phyloP scores from a whole-genome alignment of 2,888 invertebrate genomes.

The Cosmorhoe ocellata region DNA sequence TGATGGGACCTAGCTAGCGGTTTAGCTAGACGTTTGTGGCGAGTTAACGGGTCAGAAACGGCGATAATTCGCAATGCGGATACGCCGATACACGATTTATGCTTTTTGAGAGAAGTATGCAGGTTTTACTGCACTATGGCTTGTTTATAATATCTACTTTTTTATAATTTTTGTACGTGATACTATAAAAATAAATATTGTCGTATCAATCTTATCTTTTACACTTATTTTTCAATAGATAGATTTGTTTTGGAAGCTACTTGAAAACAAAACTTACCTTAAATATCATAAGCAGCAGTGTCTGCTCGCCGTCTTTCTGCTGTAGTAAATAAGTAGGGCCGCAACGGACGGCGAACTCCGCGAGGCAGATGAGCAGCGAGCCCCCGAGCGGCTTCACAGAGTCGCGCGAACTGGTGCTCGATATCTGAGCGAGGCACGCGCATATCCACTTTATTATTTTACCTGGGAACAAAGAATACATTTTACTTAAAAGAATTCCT shows the following conservation, averaged over 20 bases:
- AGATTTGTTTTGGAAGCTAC: not conserved
- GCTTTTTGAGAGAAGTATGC: conserved; percentile 41
- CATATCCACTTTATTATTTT: conserved; percentile 82
- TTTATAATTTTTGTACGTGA: conserved; percentile 32
- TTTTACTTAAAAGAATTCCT: no score
- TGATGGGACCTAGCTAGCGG: no score
- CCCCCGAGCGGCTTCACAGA: conserved; percentile 86
- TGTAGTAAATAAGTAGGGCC: conserved; percentile 85
- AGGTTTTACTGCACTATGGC: conserved; percentile 58
- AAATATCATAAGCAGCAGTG: conserved; percentile 86
- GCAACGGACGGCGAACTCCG: conserved; percentile 96
- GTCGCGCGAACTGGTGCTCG: conserved; percentile 82
- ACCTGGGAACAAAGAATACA: conserved; percentile 58
- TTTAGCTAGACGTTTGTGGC: no score
- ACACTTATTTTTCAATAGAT: no score
- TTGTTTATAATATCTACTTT: conserved; percentile 32
- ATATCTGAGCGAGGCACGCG: conserved; percentile 76
- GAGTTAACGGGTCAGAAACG: no score
- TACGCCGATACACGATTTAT: conserved; percentile 27
- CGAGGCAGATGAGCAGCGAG: conserved; percentile 92
- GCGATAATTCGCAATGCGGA: conserved; percentile 32
- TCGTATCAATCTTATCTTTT: conserved; percentile 7
- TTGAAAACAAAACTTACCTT: conserved; percentile 85
- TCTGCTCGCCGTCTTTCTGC: conserved; percentile 71
- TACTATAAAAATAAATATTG: conserved; percentile 25